A percentile compares a stretch with the other conserved stretches of the same genome.
Conservation (phyloP, 1,140 invertebrate species). For the Halyomorpha halys region DNA sequence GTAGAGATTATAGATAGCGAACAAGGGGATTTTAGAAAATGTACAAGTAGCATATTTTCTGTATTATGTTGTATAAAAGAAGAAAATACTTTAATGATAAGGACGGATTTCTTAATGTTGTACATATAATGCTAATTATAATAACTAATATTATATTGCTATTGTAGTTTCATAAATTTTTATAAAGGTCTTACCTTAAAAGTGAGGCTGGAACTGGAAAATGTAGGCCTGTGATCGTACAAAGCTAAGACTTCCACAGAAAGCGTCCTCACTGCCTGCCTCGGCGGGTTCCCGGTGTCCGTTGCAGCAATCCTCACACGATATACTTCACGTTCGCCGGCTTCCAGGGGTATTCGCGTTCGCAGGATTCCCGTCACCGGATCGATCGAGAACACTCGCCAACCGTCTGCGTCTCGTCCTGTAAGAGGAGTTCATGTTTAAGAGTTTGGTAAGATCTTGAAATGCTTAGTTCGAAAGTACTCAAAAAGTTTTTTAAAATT, state of each 20-base stretch:
- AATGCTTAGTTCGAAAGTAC: no score
- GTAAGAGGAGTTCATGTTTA: constrained; percentile 3
- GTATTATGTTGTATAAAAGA: no score
- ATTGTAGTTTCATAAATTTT: no score
- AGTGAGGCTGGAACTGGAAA: constrained; percentile 76
- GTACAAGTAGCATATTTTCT: no score
- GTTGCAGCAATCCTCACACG: constrained; percentile 72
- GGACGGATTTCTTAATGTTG: no score
- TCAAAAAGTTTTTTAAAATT: no score
- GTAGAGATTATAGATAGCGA: no score
- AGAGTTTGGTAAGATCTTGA: no score
- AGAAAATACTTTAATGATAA: no score
- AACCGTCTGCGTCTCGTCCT: constrained; percentile 68
- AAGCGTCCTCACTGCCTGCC: constrained; percentile 65
- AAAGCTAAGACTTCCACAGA: constrained; percentile 81
- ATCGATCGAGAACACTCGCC: constrained; percentile 76
- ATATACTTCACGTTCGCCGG: constrained; percentile 81
- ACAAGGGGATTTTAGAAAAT: no score
- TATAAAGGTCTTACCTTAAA: constrained; percentile 68
- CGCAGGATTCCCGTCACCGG: constrained; percentile 73
- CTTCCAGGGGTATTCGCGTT: constrained; percentile 77
- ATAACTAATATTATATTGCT: no score
- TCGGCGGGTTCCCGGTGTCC: constrained; percentile 71
- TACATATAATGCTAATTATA: no score
- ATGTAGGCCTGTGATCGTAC: constrained; percentile 82